A percentile compares a stretch with the other conserved stretches of the same genome.
These are phyloP conservation scores for Zaprionus inermis DNA, from an alignment of 1,140 invertebrate species.

Conservation along the genomic window DNA sequence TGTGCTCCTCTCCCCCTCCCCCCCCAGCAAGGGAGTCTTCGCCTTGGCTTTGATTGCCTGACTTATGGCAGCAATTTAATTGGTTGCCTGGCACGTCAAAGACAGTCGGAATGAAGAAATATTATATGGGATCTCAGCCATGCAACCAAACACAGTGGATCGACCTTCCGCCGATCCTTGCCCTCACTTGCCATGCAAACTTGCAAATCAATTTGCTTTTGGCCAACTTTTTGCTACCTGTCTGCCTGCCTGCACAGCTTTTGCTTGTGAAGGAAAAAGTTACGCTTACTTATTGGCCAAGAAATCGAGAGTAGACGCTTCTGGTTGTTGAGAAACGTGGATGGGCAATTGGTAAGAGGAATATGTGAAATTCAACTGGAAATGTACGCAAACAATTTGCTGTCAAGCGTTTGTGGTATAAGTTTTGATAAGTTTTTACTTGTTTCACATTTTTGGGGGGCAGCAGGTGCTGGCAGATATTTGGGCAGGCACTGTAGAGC, in stretches of 20 bases:
- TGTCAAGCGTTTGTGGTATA: conserved; percentile 62
- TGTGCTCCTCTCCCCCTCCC: conserved; percentile 10
- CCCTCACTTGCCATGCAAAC: conserved; percentile 30
- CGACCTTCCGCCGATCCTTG: neutral
- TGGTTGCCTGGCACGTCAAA: conserved; percentile 68
- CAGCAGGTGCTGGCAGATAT: conserved; percentile 1
- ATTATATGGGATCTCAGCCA: conserved; percentile 41
- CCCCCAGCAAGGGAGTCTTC: neutral
- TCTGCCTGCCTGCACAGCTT: conserved; percentile 49
- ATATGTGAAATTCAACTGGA: conserved; percentile 43
- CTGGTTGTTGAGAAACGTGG: conserved; percentile 17
- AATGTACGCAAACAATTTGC: conserved; percentile 56
- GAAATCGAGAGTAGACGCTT: conserved; percentile 44
- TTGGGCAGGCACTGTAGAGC: neutral
- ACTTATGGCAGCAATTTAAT: conserved; percentile 71
- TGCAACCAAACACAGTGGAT: neutral
- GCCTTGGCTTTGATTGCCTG: conserved; percentile 60
- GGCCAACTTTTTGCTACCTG: conserved; percentile 64
- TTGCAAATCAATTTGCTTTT: conserved; percentile 75
- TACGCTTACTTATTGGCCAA: conserved; percentile 72
- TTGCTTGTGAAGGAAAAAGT: conserved; percentile 72
- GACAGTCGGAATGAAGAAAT: conserved; percentile 67
- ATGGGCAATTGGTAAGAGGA: conserved; percentile 6
- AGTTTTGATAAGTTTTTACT: conserved; percentile 36
- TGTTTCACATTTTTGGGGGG: neutral